These are phyloP conservation scores for Mactra quadrangularis DNA, from an alignment of 1,140 invertebrate genomes.

Conservation along the genomic window DNA sequence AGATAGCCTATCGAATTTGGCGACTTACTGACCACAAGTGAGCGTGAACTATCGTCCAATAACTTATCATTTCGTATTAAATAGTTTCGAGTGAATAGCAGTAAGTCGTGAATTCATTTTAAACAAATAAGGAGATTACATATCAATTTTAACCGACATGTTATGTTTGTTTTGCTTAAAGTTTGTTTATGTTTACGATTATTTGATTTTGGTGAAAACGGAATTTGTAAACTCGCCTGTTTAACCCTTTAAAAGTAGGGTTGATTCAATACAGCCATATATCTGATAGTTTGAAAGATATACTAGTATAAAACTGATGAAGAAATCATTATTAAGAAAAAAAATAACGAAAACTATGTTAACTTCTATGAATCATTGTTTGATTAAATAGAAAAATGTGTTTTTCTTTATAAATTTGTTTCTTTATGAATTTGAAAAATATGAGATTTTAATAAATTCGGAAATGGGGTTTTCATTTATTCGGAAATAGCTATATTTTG, in stretches of 20 bases:
- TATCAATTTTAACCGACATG: constrained; percentile 33
- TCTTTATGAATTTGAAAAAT: too few species aligned
- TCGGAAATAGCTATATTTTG: too few species aligned
- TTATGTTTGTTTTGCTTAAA: constrained; percentile 48
- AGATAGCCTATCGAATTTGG: too few species aligned
- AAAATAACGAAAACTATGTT: not conserved
- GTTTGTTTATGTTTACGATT: constrained; percentile 32
- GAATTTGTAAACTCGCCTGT: not conserved
- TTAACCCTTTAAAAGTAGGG: not conserved
- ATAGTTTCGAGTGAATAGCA: constrained; percentile 7
- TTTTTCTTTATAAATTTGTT: too few species aligned
- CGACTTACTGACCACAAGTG: constrained; percentile 1
- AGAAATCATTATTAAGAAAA: not conserved
- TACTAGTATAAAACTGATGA: not conserved
- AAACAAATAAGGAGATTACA: constrained; percentile 52
- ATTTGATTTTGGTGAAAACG: constrained; percentile 17
- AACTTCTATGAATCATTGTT: not conserved
- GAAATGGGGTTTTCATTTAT: too few species aligned
- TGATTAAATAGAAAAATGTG: too few species aligned
- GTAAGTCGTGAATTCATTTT: constrained; percentile 34
- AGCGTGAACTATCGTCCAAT: constrained; percentile 12
- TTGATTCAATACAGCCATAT: not conserved
- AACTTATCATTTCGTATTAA: constrained; percentile 29
- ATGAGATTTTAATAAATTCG: too few species aligned
- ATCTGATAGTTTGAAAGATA: not conserved